These are phyloP conservation scores for Enteromius mattozi DNA, from an alignment of 2,797 vertebrate species.

Conservation along the genomic window DNA sequence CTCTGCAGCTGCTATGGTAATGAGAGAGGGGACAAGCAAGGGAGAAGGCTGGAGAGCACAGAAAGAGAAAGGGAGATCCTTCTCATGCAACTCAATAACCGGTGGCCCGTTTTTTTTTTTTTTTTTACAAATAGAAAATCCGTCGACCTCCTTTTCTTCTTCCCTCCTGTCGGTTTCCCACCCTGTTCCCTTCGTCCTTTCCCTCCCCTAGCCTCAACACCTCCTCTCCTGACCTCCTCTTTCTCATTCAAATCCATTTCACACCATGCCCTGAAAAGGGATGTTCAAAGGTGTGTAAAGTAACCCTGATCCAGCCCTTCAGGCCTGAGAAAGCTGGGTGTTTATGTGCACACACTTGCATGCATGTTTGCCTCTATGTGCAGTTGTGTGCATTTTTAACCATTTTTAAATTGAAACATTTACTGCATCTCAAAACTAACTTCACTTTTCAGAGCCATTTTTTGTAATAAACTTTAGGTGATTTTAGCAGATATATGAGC, in stretches of 20 bases:
- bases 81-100: slow-evolving; percentile 64
- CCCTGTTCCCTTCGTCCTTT: slow-evolving; percentile 46
- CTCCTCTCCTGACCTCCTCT: slow-evolving; percentile 57
- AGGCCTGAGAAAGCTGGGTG: slow-evolving; percentile 46
- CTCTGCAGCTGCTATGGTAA: slow-evolving; percentile 66
- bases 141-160: slow-evolving; percentile 61
- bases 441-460: background rate
- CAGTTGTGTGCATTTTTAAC: slow-evolving; percentile 11
- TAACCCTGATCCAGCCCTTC: slow-evolving; percentile 37
- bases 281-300: slow-evolving; percentile 60
- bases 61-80: slow-evolving; percentile 55
- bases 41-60: slow-evolving; percentile 51
- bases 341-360: slow-evolving; percentile 27
- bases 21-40: slow-evolving; percentile 59
- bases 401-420: background rate
- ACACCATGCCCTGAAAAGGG: slow-evolving; percentile 54
- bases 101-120: slow-evolving; percentile 54
- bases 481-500: background rate
- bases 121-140: slow-evolving; percentile 63
- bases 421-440: background rate
- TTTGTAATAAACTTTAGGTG: background rate
- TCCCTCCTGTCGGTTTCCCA: slow-evolving; percentile 62
- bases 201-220: slow-evolving; percentile 39
- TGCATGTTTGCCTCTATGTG: background rate
- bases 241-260: slow-evolving; percentile 62